Evolutionary conservation across 2,797 vertebrate species (phyloP).

Genomic region (Lateolabrax maculatus): DNA sequence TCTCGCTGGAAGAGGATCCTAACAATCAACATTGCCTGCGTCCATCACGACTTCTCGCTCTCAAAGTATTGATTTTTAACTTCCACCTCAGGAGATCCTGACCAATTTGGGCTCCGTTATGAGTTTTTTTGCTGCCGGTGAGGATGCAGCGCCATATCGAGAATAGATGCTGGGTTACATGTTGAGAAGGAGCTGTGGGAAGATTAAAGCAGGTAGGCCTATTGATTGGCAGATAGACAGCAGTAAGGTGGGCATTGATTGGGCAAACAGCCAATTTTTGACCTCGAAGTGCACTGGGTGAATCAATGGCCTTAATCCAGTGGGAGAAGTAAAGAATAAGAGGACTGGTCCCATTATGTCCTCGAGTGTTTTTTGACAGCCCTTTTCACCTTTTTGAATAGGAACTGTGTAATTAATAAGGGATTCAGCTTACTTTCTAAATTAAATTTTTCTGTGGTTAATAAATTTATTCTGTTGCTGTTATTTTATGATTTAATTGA

Average conservation of each 20-base stretch:
- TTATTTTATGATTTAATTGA: neutral
- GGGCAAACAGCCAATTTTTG: conserved; percentile 74
- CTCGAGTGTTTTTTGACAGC: neutral
- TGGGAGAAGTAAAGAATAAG: conserved; percentile 41
- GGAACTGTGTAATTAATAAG: neutral
- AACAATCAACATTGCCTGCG: neutral
- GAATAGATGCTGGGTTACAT: conserved; percentile 39
- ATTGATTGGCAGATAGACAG: conserved; percentile 75
- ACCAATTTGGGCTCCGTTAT: conserved; percentile 36
- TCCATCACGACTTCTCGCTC: conserved; percentile 6
- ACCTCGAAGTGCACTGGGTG: conserved; percentile 58
- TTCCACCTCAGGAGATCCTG: conserved; percentile 51
- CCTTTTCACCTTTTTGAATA: neutral
- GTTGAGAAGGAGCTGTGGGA: conserved; percentile 36
- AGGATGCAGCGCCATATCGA: conserved; percentile 23
- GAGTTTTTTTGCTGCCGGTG: conserved; percentile 37
- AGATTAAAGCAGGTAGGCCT: conserved; percentile 75
- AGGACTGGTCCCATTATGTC: conserved; percentile 4
- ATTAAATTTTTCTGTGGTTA: neutral
- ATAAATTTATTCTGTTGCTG: neutral
- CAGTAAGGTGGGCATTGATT: conserved; percentile 78
- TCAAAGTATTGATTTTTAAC: conserved; percentile 51
- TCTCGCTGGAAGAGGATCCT: neutral
- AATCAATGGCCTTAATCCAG: conserved; percentile 76
- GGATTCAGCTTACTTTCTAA: neutral